A percentile compares a stretch with the other conserved stretches of the same genome.
Conservation (phyloP, 1,140 invertebrate genomes). For the Drosophila carrolli region DNA sequence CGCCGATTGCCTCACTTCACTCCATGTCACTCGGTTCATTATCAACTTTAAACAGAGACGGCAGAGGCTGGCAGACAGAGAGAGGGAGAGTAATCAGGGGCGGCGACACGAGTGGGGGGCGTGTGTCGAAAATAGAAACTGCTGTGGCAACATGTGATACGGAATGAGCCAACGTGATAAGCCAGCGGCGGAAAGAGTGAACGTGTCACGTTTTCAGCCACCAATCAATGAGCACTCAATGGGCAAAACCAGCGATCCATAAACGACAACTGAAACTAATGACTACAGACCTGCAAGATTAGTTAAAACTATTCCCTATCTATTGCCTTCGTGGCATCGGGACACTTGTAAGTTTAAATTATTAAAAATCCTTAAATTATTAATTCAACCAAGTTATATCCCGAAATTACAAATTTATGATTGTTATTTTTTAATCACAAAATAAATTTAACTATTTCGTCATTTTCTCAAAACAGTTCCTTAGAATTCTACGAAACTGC, state of each 20-base stretch:
- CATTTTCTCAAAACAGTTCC: too few relatives aligned
- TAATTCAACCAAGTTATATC: too few relatives aligned
- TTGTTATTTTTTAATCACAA: too few relatives aligned
- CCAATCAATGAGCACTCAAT: constrained; percentile 23
- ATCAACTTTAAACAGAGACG: constrained; percentile 36
- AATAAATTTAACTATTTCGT: too few relatives aligned
- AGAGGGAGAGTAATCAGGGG: background rate
- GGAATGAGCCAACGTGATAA: constrained; percentile 45
- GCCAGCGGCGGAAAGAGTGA: constrained; percentile 39
- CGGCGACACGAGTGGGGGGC: constrained; percentile 10
- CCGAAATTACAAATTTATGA: background rate
- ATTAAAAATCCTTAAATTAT: too few relatives aligned
- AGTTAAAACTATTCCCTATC: background rate
- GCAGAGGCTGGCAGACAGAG: background rate
- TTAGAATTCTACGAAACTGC: too few relatives aligned
- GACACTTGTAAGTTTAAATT: background rate
- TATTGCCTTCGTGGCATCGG: background rate
- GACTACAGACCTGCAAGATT: background rate
- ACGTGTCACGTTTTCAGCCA: constrained; percentile 62
- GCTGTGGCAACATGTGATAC: constrained; percentile 62
- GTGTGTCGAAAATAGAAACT: constrained; percentile 61
- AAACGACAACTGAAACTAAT: background rate
- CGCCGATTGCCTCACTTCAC: constrained; percentile 66
- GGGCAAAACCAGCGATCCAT: constrained; percentile 11
- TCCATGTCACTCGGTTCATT: constrained; percentile 44